phyloP scores from a whole-genome alignment of 2,888 invertebrate genomes.

The Leucophenga maculata region DNA sequence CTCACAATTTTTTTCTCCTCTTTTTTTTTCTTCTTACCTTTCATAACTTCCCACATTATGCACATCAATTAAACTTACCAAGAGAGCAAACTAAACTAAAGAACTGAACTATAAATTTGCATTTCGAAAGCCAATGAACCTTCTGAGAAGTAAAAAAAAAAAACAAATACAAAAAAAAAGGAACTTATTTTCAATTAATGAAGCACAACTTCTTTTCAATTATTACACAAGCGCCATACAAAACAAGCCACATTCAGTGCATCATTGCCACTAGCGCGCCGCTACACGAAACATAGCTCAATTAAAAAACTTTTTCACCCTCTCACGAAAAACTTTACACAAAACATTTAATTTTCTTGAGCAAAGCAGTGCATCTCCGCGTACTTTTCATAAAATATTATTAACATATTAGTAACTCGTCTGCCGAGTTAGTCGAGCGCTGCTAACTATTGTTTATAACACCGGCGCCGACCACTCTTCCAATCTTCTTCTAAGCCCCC shows the following conservation, averaged over 20 bases:
- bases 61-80: no score
- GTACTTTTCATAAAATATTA: slow-evolving; percentile 54
- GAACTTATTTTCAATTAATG: neutral
- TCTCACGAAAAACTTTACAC: neutral
- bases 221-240: neutral
- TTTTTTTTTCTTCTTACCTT: no score
- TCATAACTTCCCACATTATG: no score
- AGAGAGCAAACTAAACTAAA: no score
- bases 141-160: no score
- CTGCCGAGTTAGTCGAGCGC: slow-evolving; percentile 29
- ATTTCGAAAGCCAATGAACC: no score
- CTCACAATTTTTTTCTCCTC: no score
- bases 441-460: slow-evolving; percentile 24
- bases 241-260: neutral
- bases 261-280: no score
- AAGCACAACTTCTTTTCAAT: slow-evolving; percentile 8
- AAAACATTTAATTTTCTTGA: slow-evolving; percentile 17
- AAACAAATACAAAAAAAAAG: no score
- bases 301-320: neutral
- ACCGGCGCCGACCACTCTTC: neutral
- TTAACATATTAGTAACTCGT: slow-evolving; percentile 63
- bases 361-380: slow-evolving; percentile 3
- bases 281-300: no score
- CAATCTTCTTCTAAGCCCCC: neutral
- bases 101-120: no score